These are phyloP conservation scores for Megalops cyprinoides DNA, from an alignment of 2,797 vertebrate genomes.

Conservation along the genomic window DNA sequence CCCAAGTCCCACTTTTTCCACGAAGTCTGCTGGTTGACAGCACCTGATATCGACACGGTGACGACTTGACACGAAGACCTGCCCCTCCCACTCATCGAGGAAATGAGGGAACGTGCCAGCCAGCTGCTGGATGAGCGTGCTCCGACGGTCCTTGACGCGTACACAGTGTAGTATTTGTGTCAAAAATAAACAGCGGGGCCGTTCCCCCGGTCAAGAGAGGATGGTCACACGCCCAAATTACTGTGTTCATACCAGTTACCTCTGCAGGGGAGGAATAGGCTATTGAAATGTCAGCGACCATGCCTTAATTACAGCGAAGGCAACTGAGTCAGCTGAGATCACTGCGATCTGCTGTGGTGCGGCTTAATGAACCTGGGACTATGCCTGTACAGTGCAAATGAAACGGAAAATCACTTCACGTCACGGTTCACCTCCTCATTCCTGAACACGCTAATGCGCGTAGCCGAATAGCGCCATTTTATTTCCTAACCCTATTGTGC, in stretches of 20 bases:
- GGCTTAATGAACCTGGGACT: background rate
- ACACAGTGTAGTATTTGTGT: too few species aligned
- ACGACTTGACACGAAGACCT: too few species aligned
- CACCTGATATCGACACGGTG: too few species aligned
- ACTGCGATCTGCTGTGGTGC: background rate
- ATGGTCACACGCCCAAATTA: background rate
- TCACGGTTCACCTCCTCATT: background rate
- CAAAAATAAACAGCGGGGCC: too few species aligned
- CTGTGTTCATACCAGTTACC: background rate
- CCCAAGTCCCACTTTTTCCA: too few species aligned
- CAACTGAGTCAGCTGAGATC: background rate
- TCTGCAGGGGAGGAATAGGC: background rate
- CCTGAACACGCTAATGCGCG: background rate
- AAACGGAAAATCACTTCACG: background rate
- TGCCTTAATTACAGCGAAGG: background rate
- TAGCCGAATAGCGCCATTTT: background rate
- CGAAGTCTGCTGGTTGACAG: too few species aligned
- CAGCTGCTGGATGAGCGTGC: too few species aligned
- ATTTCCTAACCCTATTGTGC: background rate
- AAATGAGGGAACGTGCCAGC: too few species aligned
- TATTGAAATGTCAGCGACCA: background rate
- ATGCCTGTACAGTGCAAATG: background rate
- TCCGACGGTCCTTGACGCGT: too few species aligned
- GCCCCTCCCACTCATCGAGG: too few species aligned
- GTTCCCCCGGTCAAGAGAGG: too few species aligned